Evolutionary conservation across 2,888 invertebrate genomes (phyloP).

Genomic region (Hydrotaea cyrtoneurina): DNA sequence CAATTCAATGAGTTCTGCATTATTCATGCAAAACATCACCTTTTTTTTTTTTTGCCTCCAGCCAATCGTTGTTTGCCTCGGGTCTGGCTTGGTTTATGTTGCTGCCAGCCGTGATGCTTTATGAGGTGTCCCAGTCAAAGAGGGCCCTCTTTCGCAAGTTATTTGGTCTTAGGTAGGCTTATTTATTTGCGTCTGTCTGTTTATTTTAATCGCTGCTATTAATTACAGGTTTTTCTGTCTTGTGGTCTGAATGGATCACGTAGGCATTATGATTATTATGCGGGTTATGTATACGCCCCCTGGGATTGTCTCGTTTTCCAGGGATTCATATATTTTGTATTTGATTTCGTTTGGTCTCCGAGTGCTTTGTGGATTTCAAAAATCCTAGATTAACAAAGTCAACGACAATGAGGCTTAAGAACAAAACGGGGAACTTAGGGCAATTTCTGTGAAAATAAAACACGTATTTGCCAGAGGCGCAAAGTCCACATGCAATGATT

Average conservation of each 20-base stretch:
- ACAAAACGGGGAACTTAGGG: too few species aligned
- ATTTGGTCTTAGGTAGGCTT: background rate
- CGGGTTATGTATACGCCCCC: too few species aligned
- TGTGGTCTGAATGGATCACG: background rate
- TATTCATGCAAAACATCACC: constrained; percentile 39
- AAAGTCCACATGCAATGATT: too few species aligned
- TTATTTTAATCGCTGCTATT: background rate
- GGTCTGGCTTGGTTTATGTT: background rate
- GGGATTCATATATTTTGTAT: too few species aligned
- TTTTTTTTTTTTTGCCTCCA: constrained; percentile 1
- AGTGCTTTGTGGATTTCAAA: too few species aligned
- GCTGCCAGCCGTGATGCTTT: background rate
- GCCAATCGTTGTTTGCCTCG: background rate
- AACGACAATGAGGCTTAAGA: too few species aligned
- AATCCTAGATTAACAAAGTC: too few species aligned
- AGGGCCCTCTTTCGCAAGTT: background rate
- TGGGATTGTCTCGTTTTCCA: too few species aligned
- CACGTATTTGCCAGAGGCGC: too few species aligned
- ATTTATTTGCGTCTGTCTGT: background rate
- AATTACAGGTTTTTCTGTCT: background rate
- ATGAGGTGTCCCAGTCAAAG: background rate
- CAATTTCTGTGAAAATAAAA: too few species aligned
- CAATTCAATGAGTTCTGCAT: constrained; percentile 36
- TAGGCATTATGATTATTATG: background rate
- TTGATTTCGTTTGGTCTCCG: too few species aligned